These are phyloP conservation scores for Misgurnus mizolepis DNA, from an alignment of 2,113 vertebrate genomes.

Conservation along the genomic window DNA sequence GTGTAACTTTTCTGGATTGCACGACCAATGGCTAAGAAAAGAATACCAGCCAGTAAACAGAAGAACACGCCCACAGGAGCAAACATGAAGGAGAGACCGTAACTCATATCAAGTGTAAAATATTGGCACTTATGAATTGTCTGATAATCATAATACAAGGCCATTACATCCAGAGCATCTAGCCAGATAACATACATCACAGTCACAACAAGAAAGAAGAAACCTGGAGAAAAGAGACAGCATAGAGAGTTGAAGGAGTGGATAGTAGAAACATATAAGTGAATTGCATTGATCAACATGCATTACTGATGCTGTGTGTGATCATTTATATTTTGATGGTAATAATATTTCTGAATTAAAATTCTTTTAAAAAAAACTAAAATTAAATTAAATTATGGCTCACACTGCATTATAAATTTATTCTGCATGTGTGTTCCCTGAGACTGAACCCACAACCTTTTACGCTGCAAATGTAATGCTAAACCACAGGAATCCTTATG, in stretches of 20 bases:
- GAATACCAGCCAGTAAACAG: slow-evolving; percentile 85
- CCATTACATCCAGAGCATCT: slow-evolving; percentile 84
- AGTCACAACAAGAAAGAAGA: slow-evolving; percentile 86
- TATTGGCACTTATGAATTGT: slow-evolving; percentile 65
- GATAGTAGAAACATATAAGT: neutral
- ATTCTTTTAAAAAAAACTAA: too few species aligned
- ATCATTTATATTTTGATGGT: too few species aligned
- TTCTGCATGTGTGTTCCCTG: too few species aligned
- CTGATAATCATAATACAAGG: slow-evolving; percentile 75
- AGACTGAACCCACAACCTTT: too few species aligned
- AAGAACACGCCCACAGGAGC: slow-evolving; percentile 90
- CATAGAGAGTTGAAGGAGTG: slow-evolving; percentile 5
- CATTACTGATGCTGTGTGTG: too few species aligned
- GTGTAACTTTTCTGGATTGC: slow-evolving; percentile 72
- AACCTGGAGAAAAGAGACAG: slow-evolving; percentile 69
- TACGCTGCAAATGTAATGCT: too few species aligned
- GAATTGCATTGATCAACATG: too few species aligned
- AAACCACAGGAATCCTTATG: too few species aligned
- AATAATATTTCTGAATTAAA: too few species aligned
- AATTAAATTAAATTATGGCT: too few species aligned
- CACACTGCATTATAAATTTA: too few species aligned
- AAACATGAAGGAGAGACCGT: slow-evolving; percentile 93
- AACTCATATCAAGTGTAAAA: slow-evolving; percentile 79
- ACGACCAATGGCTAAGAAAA: slow-evolving; percentile 87
- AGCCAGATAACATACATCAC: slow-evolving; percentile 93